A percentile compares a stretch with the other conserved stretches of the same genome.
phyloP scores from a whole-genome alignment of 2,888 invertebrate species.

The Gari tellinella region DNA sequence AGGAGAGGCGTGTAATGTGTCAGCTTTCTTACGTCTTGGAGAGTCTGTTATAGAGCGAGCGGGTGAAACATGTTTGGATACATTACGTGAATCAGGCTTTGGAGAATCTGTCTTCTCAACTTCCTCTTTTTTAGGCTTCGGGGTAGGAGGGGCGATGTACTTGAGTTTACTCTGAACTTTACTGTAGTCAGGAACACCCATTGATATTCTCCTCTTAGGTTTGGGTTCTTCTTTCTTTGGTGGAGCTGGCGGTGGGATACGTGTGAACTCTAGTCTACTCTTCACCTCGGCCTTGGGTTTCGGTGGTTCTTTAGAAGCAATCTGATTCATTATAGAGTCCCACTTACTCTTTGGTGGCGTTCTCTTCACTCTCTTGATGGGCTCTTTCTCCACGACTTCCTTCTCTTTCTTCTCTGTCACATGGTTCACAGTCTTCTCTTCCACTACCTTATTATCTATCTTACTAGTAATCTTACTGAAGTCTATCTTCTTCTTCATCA shows the following conservation, averaged over 20 bases:
- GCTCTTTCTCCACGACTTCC: slow-evolving; percentile 69
- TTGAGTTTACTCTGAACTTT: slow-evolving; percentile 77
- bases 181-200: slow-evolving; percentile 76
- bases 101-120: slow-evolving; percentile 5
- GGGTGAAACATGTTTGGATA: slow-evolving; percentile 15
- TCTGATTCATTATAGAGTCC: slow-evolving; percentile 80
- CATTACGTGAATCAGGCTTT: slow-evolving; percentile 22
- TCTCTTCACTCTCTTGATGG: slow-evolving; percentile 72
- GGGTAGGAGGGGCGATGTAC: slow-evolving; percentile 55
- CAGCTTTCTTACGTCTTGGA: slow-evolving; percentile 5
- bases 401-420: slow-evolving; percentile 45
- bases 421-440: slow-evolving; percentile 51
- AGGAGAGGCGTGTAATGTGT: neutral
- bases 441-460: slow-evolving; percentile 51
- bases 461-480: slow-evolving; percentile 62
- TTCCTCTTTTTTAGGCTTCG: slow-evolving; percentile 38
- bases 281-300: slow-evolving; percentile 92
- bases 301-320: slow-evolving; percentile 86
- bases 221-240: slow-evolving; percentile 58
- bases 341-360: slow-evolving; percentile 80
- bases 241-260: slow-evolving; percentile 54
- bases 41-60: slow-evolving; percentile 6
- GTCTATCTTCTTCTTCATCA: slow-evolving; percentile 48
- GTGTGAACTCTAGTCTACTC: slow-evolving; percentile 88
- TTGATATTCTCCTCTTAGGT: slow-evolving; percentile 62